Evolutionary conservation across 2,888 invertebrate genomes (phyloP).

Genomic region (Eutolmus rufibarbis): DNA sequence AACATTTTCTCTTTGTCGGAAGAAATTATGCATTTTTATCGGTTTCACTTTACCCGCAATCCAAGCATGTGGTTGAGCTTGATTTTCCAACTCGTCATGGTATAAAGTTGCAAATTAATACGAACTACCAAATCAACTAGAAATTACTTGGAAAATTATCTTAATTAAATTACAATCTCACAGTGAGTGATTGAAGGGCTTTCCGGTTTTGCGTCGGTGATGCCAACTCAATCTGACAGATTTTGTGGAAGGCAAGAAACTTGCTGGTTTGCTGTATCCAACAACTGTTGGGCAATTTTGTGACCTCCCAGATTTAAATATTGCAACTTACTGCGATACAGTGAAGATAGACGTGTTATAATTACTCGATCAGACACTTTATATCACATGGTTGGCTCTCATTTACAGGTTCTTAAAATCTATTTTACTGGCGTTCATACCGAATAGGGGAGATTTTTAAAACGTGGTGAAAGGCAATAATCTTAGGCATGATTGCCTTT

Average conservation of each 20-base stretch:
- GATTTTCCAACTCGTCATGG: constrained; percentile 31
- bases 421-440: neutral
- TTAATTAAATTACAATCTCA: neutral
- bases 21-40: constrained; percentile 22
- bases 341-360: neutral
- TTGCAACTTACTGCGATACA: neutral
- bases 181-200: neutral
- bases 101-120: constrained; percentile 34
- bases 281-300: neutral
- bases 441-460: neutral
- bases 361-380: neutral
- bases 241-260: neutral
- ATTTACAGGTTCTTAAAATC: constrained; percentile 13
- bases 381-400: neutral
- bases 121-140: constrained; percentile 24
- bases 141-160: constrained; percentile 6
- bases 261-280: neutral
- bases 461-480: constrained; percentile 2
- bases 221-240: neutral
- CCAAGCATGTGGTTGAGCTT: constrained; percentile 20
- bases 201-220: neutral
- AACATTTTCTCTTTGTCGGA: constrained; percentile 31
- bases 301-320: neutral
- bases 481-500: neutral
- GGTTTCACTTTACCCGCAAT: constrained; percentile 27